Percentiles rank a stretch among this genome's conserved stretches.
Conservation (phyloP, 2,113 vertebrate genomes). For the Neolamprologus brichardi region DNA sequence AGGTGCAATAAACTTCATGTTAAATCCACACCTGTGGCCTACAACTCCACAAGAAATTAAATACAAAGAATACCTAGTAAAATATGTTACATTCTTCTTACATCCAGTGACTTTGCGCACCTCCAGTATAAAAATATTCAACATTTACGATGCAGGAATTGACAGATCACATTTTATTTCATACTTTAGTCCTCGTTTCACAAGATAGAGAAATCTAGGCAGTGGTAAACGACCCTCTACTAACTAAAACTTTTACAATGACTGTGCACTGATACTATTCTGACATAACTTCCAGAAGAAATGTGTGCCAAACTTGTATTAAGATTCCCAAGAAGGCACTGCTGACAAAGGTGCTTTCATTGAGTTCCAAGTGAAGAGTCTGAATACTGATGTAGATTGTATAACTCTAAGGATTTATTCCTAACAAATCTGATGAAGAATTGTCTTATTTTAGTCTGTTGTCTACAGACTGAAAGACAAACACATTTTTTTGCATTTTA, state of each 20-base stretch:
- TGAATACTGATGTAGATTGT: background rate
- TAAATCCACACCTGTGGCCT: background rate
- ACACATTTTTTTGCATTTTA: background rate
- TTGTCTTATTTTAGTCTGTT: background rate
- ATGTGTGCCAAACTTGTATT: background rate
- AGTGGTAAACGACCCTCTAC: background rate
- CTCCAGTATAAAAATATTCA: background rate
- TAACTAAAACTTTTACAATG: background rate
- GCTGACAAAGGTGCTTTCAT: background rate
- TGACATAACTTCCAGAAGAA: background rate
- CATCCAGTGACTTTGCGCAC: background rate
- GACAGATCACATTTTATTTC: background rate
- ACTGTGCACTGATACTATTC: background rate
- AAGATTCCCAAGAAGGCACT: background rate
- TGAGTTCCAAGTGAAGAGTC: background rate
- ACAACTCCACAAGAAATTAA: background rate
- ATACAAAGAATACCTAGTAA: background rate
- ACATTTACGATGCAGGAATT: background rate
- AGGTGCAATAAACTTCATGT: background rate
- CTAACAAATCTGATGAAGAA: background rate
- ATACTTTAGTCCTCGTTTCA: background rate
- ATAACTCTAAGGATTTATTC: background rate
- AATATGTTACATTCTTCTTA: background rate
- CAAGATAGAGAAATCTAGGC: background rate
- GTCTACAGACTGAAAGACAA: background rate